Conservation (phyloP, 2,113 vertebrate species). For the Morone saxatilis region DNA sequence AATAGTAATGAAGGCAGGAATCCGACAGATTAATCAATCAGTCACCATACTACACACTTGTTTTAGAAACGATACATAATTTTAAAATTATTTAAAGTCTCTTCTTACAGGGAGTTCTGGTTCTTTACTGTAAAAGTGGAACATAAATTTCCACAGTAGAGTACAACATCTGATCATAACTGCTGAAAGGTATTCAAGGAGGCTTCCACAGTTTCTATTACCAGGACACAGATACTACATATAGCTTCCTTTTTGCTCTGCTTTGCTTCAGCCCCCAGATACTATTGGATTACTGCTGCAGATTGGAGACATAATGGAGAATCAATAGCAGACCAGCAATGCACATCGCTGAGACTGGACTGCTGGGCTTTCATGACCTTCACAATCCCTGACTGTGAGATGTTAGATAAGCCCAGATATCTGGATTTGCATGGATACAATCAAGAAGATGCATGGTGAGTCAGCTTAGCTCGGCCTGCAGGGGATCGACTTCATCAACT, state of each 20-base stretch:
- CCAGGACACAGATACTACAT: conserved; percentile 33
- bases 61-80: neutral
- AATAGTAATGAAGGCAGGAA: neutral
- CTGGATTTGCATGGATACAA: conserved; percentile 64
- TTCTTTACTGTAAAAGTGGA: neutral
- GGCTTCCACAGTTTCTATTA: conserved; percentile 22
- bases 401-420: conserved; percentile 19
- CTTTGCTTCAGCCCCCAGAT: conserved; percentile 61
- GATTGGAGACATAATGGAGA: conserved; percentile 70
- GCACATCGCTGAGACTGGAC: conserved; percentile 23
- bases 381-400: conserved; percentile 16
- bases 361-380: conserved; percentile 64
- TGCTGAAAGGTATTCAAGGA: conserved; percentile 13
- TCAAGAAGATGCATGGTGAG: conserved; percentile 52
- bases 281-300: conserved; percentile 74
- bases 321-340: conserved; percentile 69
- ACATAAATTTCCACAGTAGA: neutral
- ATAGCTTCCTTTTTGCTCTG: conserved; percentile 39
- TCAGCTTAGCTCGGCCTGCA: conserved; percentile 55
- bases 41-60: neutral
- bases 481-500: conserved; percentile 55
- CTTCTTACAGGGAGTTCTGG: neutral
- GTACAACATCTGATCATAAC: conserved; percentile 10
- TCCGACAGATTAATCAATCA: neutral
- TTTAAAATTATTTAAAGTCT: neutral